Evolutionary conservation across 2,113 vertebrate species (phyloP).

Genomic region (Pholis gunnellus): DNA sequence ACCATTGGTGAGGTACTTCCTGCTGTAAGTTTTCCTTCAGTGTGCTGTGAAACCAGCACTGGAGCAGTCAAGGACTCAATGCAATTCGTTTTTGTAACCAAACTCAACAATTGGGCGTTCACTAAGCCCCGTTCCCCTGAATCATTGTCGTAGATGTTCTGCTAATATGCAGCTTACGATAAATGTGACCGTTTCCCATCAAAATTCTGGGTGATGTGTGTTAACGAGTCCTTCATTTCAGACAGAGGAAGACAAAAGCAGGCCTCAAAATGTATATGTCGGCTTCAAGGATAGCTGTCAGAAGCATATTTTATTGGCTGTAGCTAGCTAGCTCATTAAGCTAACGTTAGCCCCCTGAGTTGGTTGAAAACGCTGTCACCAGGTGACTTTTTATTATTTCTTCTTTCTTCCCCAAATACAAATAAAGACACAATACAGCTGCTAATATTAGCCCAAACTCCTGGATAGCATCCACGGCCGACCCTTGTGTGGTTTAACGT

Average conservation of each 20-base stretch:
- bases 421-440: neutral
- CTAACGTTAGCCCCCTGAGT: neutral
- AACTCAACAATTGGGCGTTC: neutral
- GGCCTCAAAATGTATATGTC: neutral
- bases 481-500: neutral
- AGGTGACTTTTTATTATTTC: neutral
- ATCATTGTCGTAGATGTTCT: neutral
- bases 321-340: no score
- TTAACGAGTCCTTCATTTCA: neutral
- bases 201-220: neutral
- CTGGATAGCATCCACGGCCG: neutral
- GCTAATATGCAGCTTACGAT: neutral
- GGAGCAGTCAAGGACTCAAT: slow-evolving; percentile 55
- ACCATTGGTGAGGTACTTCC: slow-evolving; percentile 80
- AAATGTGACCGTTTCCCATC: neutral
- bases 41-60: slow-evolving; percentile 64
- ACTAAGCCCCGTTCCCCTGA: neutral
- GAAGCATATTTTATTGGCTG: neutral
- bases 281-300: neutral
- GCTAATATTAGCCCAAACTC: neutral
- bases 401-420: neutral
- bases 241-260: neutral
- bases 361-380: neutral
- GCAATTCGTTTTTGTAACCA: neutral
- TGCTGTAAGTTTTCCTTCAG: slow-evolving; percentile 75